Conservation (phyloP, 2,888 invertebrate genomes). For the Coelinius sp. region DNA sequence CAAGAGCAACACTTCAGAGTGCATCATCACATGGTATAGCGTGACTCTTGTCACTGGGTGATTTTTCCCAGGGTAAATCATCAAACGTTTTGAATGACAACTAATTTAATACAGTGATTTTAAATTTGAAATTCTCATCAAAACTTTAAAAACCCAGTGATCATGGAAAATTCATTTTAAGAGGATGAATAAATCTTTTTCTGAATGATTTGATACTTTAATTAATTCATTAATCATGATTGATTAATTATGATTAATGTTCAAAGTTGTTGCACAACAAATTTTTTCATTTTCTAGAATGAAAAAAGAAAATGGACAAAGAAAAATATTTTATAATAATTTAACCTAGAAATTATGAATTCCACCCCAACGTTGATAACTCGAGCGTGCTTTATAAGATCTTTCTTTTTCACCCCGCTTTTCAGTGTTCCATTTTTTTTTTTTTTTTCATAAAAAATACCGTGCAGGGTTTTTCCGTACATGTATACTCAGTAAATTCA, state of each 20-base stretch:
- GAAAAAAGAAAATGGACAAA: neutral
- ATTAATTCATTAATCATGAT: too few relatives aligned
- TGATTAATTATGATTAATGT: neutral
- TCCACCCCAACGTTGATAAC: slow-evolving; percentile 16
- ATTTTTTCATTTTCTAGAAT: neutral
- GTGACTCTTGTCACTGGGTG: slow-evolving; percentile 22
- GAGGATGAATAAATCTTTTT: neutral
- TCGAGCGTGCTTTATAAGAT: slow-evolving; percentile 23
- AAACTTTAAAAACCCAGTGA: too few relatives aligned
- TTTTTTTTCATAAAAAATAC: slow-evolving; percentile 12
- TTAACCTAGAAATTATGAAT: slow-evolving; percentile 17
- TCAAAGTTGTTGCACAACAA: neutral
- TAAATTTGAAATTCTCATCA: too few relatives aligned
- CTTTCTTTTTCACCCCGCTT: slow-evolving; percentile 16
- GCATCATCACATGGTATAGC: slow-evolving; percentile 49
- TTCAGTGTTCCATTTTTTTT: slow-evolving; percentile 13
- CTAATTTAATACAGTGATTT: neutral
- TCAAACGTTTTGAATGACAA: neutral
- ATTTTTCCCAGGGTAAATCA: neutral
- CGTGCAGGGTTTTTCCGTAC: slow-evolving; percentile 44
- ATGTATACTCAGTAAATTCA: slow-evolving; percentile 33
- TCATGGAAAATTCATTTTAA: neutral
- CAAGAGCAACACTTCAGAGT: slow-evolving; percentile 60
- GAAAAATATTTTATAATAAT: neutral
- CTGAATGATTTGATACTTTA: too few relatives aligned